Evolutionary conservation across 2,797 vertebrate species (phyloP), one percentile per base, ranked within the genome.

Genomic region (Mareca strepera): DNA sequence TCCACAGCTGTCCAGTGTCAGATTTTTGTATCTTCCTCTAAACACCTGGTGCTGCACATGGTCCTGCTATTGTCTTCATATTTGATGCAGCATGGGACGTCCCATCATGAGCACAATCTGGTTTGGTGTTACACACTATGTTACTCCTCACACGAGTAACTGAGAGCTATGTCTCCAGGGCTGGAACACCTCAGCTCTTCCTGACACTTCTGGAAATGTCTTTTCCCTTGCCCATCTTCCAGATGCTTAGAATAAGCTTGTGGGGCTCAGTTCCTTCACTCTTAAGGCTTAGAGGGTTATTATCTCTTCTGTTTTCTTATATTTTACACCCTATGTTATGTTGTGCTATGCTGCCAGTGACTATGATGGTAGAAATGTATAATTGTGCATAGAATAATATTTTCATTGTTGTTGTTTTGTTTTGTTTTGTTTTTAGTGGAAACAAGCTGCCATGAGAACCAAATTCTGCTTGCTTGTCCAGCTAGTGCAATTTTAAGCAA

Each of bases 31-130:
- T 60, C 11, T 62, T 79, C 7, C 37, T 35, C 5, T 35, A 33
- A 52, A 41, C 2, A 3, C 7, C 4, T 7, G 12, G 6, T 50
- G 18, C 3, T 20, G n/a, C 21, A 7, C 22, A n/a, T 9, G 78
- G 6, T 21, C 9, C 4, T 37, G 20, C 2, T 58, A 31, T n/a
- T 53, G 12, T 12, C 22, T 20, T 28, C 43, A 6, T 17, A 4
- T 7, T 33, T 11, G 18, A 21, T 25, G 14, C 2, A 72, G 4
- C 7, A 9, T 50, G 14, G 55, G 15, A 33, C 4, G 4, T 46
- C 14, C 5, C 1, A 0, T 6, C 50, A 43, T 0, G 0, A 53
- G 2, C 18, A 39, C 16, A 23, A 39, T 7, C 10, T n/a, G 6
- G 7, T 58, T 8, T 69, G 21, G 62, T 12, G 67, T 73, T 31